phyloP scores from a whole-genome alignment of 2,113 vertebrate species.

The Megaceryle maxima region DNA sequence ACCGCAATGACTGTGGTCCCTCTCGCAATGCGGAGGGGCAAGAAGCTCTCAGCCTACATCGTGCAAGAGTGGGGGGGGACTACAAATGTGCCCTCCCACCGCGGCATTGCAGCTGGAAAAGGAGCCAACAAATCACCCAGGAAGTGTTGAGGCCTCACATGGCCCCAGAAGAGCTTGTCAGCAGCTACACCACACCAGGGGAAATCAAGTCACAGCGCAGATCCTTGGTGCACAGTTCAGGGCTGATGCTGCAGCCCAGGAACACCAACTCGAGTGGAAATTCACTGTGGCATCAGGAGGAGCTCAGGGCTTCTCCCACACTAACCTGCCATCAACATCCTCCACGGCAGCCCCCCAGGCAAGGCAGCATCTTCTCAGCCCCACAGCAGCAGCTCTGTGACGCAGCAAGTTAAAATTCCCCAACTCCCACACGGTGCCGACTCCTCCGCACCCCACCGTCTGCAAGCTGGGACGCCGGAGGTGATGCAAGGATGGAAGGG shows the following conservation, averaged over 20 bases:
- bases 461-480: not conserved
- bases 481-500: not conserved
- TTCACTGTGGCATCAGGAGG: not conserved
- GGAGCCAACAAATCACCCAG: not conserved
- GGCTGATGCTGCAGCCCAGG: not conserved
- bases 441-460: not conserved
- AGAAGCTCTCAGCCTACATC: not conserved
- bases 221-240: not conserved
- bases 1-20: fast-evolving
- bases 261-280: not conserved
- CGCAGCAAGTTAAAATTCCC: not conserved
- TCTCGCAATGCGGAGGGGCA: fast-evolving
- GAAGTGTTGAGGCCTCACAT: not conserved
- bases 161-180: fast-evolving
- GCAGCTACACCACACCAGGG: not conserved
- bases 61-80: fast-evolving
- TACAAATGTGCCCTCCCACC: fast-evolving
- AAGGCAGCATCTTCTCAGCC: not conserved
- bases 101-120: not conserved
- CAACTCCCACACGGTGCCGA: not conserved
- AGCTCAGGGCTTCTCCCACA: not conserved
- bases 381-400: not conserved
- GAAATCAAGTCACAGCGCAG: not conserved
- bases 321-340: not conserved
- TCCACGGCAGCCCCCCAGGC: not conserved